Percentiles rank a stretch among this genome's conserved stretches.
Evolutionary conservation across 2,888 invertebrate species (phyloP).

Genomic region (Calameuta pallipes): DNA sequence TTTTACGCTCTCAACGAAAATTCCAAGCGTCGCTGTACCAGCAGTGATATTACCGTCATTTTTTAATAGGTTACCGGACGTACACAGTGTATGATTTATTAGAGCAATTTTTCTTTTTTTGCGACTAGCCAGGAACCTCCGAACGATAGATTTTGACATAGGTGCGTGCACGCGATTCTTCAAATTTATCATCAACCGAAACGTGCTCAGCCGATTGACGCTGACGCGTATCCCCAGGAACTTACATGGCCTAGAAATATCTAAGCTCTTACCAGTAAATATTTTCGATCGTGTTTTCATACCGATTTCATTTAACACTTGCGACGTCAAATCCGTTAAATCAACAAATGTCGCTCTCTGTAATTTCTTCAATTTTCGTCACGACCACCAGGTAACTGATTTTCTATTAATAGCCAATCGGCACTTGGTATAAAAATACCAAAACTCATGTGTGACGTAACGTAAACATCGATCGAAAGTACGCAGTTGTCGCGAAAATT

Average conservation of each 20-base stretch:
- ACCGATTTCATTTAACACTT: neutral
- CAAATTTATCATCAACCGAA: neutral
- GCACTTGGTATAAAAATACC: no score
- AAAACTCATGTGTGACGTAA: no score
- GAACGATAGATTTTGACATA: neutral
- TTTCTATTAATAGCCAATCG: no score
- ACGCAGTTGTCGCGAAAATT: no score
- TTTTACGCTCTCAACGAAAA: neutral
- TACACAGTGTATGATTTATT: neutral
- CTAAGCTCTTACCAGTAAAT: neutral
- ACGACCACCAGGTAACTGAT: neutral
- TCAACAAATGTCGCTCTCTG: neutral
- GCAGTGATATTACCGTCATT: neutral
- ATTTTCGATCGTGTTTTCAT: neutral
- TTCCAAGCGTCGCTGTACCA: neutral
- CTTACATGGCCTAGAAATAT: neutral
- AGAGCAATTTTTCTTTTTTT: neutral
- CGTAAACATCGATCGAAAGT: no score
- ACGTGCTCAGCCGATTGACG: neutral
- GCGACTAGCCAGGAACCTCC: neutral
- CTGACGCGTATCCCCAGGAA: neutral
- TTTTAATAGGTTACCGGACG: neutral
- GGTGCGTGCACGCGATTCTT: neutral
- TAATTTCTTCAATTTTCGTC: neutral
- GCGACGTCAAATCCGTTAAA: neutral